A percentile compares a stretch with the other conserved stretches of the same genome.
Conservation (phyloP, 2,797 vertebrate species). For the Neoniphon sammara region DNA sequence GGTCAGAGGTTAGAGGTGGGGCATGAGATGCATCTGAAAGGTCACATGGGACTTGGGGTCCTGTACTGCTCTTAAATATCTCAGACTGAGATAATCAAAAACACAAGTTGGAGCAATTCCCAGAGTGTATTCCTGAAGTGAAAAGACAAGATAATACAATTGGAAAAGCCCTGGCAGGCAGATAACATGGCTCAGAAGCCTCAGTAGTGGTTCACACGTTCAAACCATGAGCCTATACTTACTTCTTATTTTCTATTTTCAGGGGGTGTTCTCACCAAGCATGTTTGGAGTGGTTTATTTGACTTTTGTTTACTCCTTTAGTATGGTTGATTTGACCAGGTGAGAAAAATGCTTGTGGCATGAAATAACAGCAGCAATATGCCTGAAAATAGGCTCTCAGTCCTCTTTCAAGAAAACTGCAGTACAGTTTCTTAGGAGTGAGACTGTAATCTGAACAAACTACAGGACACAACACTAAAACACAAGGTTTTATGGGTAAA, state of each 20-base stretch:
- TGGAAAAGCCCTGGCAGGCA: conserved; percentile 22
- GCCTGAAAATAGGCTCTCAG: conserved; percentile 1
- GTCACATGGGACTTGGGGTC: conserved; percentile 34
- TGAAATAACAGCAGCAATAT: not conserved
- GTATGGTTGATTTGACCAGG: not conserved
- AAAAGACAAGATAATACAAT: conserved; percentile 10
- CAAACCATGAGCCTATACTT: no score
- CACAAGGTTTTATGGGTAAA: conserved; percentile 32
- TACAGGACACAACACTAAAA: not conserved
- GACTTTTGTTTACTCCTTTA: not conserved
- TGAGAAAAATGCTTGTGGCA: not conserved
- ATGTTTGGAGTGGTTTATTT: conserved; percentile 10
- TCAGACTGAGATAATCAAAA: conserved; percentile 57
- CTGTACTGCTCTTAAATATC: conserved; percentile 25
- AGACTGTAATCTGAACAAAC: conserved; percentile 19
- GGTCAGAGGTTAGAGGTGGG: conserved; percentile 42
- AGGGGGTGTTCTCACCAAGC: not conserved
- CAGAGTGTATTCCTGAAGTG: conserved; percentile 12
- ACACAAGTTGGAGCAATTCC: conserved; percentile 46
- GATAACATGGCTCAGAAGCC: not conserved
- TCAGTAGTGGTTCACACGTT: not conserved
- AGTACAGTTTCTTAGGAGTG: not conserved
- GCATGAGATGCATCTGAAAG: conserved; percentile 33
- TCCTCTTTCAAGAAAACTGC: not conserved
- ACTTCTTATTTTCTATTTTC: not conserved